Percentiles rank a stretch among this genome's conserved stretches.
Conservation (phyloP, 2,797 vertebrate genomes). For the Sebastiscus tertius region DNA sequence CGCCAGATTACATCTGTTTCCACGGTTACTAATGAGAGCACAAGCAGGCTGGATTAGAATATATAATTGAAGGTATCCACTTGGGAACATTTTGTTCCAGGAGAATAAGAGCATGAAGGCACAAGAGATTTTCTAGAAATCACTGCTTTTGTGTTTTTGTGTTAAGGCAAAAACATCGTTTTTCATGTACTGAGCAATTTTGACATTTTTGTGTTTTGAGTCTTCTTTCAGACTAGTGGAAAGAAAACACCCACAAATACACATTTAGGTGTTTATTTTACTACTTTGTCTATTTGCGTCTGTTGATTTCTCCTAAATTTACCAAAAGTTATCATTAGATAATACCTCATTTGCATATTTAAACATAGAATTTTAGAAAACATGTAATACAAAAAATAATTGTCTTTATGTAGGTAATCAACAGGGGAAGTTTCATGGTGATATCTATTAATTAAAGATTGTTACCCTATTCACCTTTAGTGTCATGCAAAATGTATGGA, state of each 20-base stretch:
- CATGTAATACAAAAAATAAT: too few relatives aligned
- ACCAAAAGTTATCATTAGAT: too few relatives aligned
- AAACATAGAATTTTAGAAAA: neutral
- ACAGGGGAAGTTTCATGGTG: neutral
- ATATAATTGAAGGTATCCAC: conserved; percentile 48
- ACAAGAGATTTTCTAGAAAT: conserved; percentile 1
- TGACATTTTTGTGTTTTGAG: neutral
- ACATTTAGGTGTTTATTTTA: neutral
- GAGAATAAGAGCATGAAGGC: neutral
- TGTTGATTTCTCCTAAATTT: neutral
- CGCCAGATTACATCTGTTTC: conserved; percentile 63
- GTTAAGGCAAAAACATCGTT: neutral
- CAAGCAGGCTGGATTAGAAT: conserved; percentile 49
- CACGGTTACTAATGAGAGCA: conserved; percentile 59
- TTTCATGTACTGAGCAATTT: neutral
- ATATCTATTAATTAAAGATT: neutral
- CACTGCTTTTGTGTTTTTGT: neutral
- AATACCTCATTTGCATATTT: neutral
- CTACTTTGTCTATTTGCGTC: neutral
- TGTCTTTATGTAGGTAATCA: too few relatives aligned
- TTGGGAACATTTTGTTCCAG: conserved; percentile 47
- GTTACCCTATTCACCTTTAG: neutral
- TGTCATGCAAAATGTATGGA: too few relatives aligned
- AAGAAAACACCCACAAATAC: neutral
- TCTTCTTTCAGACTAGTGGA: neutral